Evolutionary conservation across 2,113 vertebrate genomes (phyloP), one percentile per base, ranked within the genome.

Genomic region (Grus americana): DNA sequence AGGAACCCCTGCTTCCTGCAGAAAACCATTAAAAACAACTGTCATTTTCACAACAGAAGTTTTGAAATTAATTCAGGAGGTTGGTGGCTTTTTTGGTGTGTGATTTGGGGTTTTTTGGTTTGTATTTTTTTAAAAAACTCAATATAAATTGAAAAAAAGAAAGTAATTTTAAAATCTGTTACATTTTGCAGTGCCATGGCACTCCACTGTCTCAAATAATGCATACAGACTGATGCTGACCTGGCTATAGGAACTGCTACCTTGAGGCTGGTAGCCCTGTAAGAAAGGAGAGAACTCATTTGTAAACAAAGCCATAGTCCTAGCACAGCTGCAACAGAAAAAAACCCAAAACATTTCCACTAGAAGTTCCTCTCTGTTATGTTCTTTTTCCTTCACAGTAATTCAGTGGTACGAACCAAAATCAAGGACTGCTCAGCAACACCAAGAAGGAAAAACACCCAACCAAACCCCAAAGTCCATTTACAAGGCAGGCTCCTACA

Each of bases 401-500:
- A 36, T 20, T 40, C 15, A 36, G 15, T 15, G 36, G 10, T 29
- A 36, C 3, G 3, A 67, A 54, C 1, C 9, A 42, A 74, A 68
- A 74, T 18, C 22, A 29, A 27, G 7, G 5, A 44, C 5, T 4
- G 8, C 11, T 29, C 8, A 18, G 50, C 21, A 32, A 44, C 3
- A 49, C 0, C 15, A 23, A 38, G 42, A 27, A 59, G 5, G 8
- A 5, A 30, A 44, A 65, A 49, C 19, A 3, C 3, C 0, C 1
- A 1, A 3, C 5, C 13, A 55, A 3, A 1, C 2, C 3, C 15
- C 3, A 2, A n/a, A 32, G 15, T 6, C 10, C 12, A 7, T 23
- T 57, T 12, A 42, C 23, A 66, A 11, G 21, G 30, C 6, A 61
- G 50, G 6, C 1, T 15, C 26, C 15, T 19, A 4, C 3, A 59